Evolutionary conservation across 2,113 vertebrate genomes (phyloP), one percentile per base, ranked within the genome.

Genomic region (Gallinago paraguaiae): DNA sequence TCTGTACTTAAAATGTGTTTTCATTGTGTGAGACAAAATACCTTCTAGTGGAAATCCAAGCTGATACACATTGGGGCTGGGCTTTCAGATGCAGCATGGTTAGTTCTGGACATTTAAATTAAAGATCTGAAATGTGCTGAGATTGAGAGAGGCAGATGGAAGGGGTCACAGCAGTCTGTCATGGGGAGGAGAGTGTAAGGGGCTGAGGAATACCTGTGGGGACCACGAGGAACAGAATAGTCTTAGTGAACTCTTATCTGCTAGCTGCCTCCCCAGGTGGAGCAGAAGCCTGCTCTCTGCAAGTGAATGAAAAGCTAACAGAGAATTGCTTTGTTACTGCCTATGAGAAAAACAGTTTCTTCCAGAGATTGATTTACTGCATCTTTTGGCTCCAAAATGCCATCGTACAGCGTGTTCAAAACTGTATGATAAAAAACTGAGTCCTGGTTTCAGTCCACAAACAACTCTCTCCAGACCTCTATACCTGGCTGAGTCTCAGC

Each of bases 11-110:
- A 1, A 53, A 76, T 1, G 1, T 0, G 0, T 88, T 83, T 78
- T 48, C 80, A 61, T 71, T 79, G 57, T 86, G 88, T 78, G 57
- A 89, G 60, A 81, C n/a, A 80, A 92, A 93, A 64, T 11, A 67
- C 9, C 46, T 56, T 56, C 48, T 59, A 68, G 31, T 13, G 13
- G 61, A 71, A 95, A 87, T 45, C 35, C 46, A 78, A 63, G 24
- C 11, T 37, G 56, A 16, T 65, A 37, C 10, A 24, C 0, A 0
- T 10, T 70, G 23, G 33, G 69, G 59, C 46, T 6, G 5, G 17
- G 20, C 41, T 86, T 92, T 83, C 41, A 70, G 77, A 57, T 8
- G 25, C 37, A n/a, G 31, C 8, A n/a, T 27, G 17, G 68, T 69
- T 82, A 90, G 61, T 80, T 80, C 51, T 23, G n/a, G 54, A 22